Evolutionary conservation across 2,888 invertebrate species (phyloP), one percentile per base, ranked within the genome.

Genomic region (Hirtodrosophila alboralis): DNA sequence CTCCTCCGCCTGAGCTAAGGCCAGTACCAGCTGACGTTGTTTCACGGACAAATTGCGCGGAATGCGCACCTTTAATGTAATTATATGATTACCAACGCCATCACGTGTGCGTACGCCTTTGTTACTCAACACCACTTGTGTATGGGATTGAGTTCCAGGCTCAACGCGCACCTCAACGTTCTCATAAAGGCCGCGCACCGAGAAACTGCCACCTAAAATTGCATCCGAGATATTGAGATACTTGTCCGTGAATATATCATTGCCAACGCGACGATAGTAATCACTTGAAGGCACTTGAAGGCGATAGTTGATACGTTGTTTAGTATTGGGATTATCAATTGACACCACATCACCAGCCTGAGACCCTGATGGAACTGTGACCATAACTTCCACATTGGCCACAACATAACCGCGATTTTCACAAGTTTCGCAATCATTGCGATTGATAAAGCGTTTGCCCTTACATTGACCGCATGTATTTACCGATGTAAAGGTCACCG

Each of bases 121-220:
- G 5, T 85, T 86, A 4, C 79, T 81, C 2, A 90, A 52, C 1
- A 83, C 73, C 3, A 89, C 33, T 16, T 78, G 76, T 0, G 88
- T 85, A 26, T 90, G 87, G 1, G 88, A 87, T 38, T 89, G 89
- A 0, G 87, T 86, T 4, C 90, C 90, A 1, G 90, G 81, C 1
- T 80, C 81, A 3, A 90, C 61, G 12, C 84, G 87, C 2, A 90
- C 21, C 5, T 87, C 84, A 0, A 88, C 27, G 6, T 77, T 78
- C 21, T 87, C 87, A 54, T 90, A 87, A 4, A 90, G 69, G 2
- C 90, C 89, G 16, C 86, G 87, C 3, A 89, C 75, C 13, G 74
- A 75, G n/a, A 88, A 84, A 1, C 40, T 77, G 2, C 87, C 89
- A 9, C 90, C 90, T 3, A 90, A 56, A 8, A 90, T 76, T 0